phyloP scores from a whole-genome alignment of 2,888 invertebrate genomes.

The Idaea dimidiata region DNA sequence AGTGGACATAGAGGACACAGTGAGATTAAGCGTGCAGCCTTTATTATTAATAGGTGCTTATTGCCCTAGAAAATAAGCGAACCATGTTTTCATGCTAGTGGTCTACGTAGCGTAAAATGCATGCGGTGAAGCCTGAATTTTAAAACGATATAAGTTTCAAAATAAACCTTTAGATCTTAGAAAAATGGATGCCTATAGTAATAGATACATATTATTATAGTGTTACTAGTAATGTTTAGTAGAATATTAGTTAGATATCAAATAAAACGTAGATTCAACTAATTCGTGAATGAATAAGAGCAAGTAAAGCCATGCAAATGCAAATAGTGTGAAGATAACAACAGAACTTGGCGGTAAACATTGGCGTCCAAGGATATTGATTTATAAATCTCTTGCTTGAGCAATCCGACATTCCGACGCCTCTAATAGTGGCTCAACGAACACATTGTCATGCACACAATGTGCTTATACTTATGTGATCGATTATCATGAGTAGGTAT shows the following conservation, averaged over 20 bases:
- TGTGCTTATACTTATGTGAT: constrained; percentile 4
- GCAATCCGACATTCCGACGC: constrained; percentile 41
- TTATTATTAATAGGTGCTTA: constrained; percentile 71
- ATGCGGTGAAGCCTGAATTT: constrained; percentile 56
- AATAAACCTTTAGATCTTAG: constrained; percentile 16
- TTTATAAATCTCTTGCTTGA: constrained; percentile 46
- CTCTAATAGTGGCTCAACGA: constrained; percentile 32
- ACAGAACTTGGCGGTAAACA: constrained; percentile 34
- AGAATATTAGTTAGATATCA: background rate
- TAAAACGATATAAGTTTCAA: constrained; percentile 16
- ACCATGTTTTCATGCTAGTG: constrained; percentile 67
- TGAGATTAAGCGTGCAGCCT: constrained; percentile 65
- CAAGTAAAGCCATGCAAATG: constrained; percentile 9
- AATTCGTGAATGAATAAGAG: background rate
- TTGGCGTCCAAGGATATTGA: constrained; percentile 47
- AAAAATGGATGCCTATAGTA: background rate
- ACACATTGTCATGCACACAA: constrained; percentile 16
- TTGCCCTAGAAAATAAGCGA: constrained; percentile 72
- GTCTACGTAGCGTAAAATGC: constrained; percentile 64
- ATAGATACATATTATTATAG: too few relatives aligned
- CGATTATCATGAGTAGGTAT: background rate
- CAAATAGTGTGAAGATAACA: constrained; percentile 17
- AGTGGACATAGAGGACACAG: constrained; percentile 52
- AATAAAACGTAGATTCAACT: background rate
- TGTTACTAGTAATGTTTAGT: background rate